Evolutionary conservation across 2,888 invertebrate species (phyloP), one percentile per base, ranked within the genome.

Genomic region (Aspidapion aeneum): DNA sequence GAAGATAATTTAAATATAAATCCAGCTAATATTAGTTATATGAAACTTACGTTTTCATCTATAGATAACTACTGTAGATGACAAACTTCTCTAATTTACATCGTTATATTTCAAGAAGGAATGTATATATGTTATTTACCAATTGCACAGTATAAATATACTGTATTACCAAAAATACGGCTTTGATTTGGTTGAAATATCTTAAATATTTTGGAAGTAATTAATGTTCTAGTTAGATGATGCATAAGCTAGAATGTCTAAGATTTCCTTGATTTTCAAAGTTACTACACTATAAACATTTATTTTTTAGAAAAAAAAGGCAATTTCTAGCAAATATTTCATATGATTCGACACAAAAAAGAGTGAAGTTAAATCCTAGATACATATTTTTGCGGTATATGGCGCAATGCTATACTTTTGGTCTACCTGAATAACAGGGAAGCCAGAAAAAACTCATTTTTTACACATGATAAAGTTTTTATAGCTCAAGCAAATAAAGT

Each of bases 101-200:
- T 35, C 35, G 35, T 35, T 35, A 35, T 7, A 35, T 35, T 35
- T 35, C 35, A 12, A 35, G 35, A 35, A 35, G 5, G 35, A 35
- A 35, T 35, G 35, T 35, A 35, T 35, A 35, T 35, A 35, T 35
- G 35, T 35, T 35, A 35, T 35, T 35, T 35, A 35, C 12, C 35
- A 35, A 35, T 35, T 35, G 35, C 35, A 35, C 35, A 35, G 35
- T 35, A 35, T 35, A 35, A 35, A 35, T 12, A 35, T 35, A 35
- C 35, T 35, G 35, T 7, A 35, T 35, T 35, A 35, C 35, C 35
- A 35, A 35, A 35, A 35, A 35, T 35, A 35, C 35, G 3, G 35
- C 35, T 35, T 35, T 35, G 35, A 12, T 35, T 35, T 35, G 54
- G 20, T 67, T 63, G 18, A 35, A 35, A 35, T 35, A 35, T 35